A percentile compares a stretch with the other conserved stretches of the same genome.
These are phyloP conservation scores for Drosophila miranda DNA, from an alignment of 1,140 invertebrate genomes.

Conservation along the genomic window DNA sequence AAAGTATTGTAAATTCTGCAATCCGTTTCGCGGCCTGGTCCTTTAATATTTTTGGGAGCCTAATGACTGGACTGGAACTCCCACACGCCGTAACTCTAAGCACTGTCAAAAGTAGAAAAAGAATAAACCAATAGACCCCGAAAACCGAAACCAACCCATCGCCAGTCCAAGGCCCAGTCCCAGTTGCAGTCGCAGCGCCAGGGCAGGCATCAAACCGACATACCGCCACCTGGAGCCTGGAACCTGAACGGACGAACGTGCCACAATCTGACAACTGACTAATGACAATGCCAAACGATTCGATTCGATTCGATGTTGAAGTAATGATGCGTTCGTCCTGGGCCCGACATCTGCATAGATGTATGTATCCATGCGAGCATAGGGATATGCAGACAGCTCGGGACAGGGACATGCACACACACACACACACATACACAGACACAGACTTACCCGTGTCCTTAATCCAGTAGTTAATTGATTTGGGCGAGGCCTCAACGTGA, in stretches of 20 bases:
- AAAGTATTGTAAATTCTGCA: too few species aligned
- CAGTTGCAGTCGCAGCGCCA: too few species aligned
- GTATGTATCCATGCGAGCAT: conserved; percentile 12
- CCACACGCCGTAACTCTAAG: too few species aligned
- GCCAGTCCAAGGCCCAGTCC: neutral
- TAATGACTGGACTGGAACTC: conserved; percentile 38
- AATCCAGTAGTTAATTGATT: conserved; percentile 94
- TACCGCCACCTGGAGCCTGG: conserved; percentile 22
- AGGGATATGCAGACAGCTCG: neutral
- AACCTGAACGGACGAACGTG: conserved; percentile 45
- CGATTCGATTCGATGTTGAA: conserved; percentile 65
- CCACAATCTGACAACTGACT: conserved; percentile 64
- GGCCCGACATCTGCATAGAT: conserved; percentile 49
- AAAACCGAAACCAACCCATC: conserved; percentile 25
- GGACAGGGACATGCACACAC: neutral
- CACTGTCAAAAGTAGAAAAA: conserved; percentile 24
- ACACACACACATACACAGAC: conserved; percentile 2
- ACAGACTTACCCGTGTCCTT: conserved; percentile 88
- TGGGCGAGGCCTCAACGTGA: conserved; percentile 93
- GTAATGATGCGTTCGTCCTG: conserved; percentile 61
- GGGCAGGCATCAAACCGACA: neutral
- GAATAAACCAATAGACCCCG: neutral
- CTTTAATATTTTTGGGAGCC: conserved; percentile 53
- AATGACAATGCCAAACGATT: conserved; percentile 59
- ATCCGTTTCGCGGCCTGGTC: conserved; percentile 1